Base-by-base conservation (phyloP, 2,113 vertebrate genomes). In the Pelvicachromis taeniatus region DNA sequence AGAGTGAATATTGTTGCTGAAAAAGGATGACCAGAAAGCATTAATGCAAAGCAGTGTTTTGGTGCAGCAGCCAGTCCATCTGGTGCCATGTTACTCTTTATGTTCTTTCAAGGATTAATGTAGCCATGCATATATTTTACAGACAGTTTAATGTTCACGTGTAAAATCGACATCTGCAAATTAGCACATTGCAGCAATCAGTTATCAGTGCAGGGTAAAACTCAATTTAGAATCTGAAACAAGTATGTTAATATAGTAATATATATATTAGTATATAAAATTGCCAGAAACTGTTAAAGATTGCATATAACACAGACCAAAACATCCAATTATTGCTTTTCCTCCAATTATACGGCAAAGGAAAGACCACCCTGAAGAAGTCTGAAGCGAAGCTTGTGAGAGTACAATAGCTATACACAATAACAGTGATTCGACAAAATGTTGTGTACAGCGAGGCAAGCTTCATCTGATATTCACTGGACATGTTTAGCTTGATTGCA, bases 61-160 rank as follows among this genome's bases (percentile, higher is more conserved):
- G 75, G 54, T 85, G 84, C 11, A 65, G 73, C 6, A 77, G 53
- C 52, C 73, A 21, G 63, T 56, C 68, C 84, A 87, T 88, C 79
- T 87, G 85, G 54, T 87, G 85, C 87, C 54, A 80, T 31, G 48
- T 82, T 54, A 21, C 61, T 77, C 88, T 82, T 81, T 84, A 80
- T 73, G 21, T 4, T 53, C 63, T 79, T 42, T 3, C 54, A 78
- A 23, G 21, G 29, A 59, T 85, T 80, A 70, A 75, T 85, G 80
- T 10, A n/a, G 35, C 38, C 29, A 58, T 87, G 16, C 38, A 87
- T 52, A 73, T 19, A 16, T 84, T 89, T 87, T 65, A 85, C 70
- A 58, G 63, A 53, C 7, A 19, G 35, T 61, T 81, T 87, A 73
- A 59, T 84, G 77, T 78, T n/a, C 11, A 26, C 21, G 55, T 73